Evolutionary conservation across 2,113 vertebrate species (phyloP).

Genomic region (Vulpes vulpes): DNA sequence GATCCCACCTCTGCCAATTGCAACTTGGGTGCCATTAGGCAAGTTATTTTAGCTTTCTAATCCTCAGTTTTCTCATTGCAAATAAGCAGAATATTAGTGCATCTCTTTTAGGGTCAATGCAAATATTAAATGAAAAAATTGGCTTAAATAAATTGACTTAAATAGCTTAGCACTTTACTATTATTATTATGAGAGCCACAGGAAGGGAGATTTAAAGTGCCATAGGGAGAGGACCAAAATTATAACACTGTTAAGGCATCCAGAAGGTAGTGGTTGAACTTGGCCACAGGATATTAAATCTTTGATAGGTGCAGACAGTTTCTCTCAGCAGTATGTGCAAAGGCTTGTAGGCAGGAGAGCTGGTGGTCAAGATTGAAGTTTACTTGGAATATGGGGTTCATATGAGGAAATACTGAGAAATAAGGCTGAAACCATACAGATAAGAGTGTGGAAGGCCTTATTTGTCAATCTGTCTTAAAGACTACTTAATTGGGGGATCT

Average conservation of each 20-base stretch:
- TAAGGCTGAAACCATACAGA: neutral
- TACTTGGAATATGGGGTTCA: neutral
- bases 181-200: neutral
- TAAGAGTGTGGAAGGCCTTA: neutral
- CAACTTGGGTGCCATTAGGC: neutral
- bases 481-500: neutral
- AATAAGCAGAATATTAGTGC: neutral
- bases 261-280: neutral
- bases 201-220: neutral
- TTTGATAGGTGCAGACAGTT: neutral
- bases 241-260: neutral
- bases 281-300: neutral
- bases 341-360: neutral
- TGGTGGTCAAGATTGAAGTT: neutral
- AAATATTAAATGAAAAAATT: neutral
- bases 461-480: neutral
- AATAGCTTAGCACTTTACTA: neutral
- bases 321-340: neutral
- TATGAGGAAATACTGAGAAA: neutral
- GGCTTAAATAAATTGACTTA: neutral
- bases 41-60: slow-evolving; percentile 21
- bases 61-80: neutral
- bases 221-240: neutral
- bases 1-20: neutral
- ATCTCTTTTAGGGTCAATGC: neutral